These are phyloP conservation scores for Drosophila setosimentum DNA, from an alignment of 2,888 invertebrate species.

Conservation along the genomic window DNA sequence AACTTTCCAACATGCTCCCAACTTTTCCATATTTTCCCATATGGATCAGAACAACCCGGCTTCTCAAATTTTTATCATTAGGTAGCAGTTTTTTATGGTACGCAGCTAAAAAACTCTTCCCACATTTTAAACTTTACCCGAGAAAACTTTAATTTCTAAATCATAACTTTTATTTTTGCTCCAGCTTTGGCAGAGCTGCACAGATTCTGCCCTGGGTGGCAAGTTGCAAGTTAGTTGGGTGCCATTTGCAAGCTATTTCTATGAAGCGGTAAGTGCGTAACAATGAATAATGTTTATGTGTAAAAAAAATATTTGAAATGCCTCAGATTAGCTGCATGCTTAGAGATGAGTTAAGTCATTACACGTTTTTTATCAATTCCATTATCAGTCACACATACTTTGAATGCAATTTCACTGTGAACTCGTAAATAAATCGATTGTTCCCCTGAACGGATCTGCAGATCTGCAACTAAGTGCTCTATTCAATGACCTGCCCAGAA, in stretches of 20 bases:
- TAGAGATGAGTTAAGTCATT: conserved; percentile 1
- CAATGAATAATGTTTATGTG: conserved; percentile 29
- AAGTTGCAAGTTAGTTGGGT: conserved; percentile 21
- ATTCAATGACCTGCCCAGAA: conserved; percentile 37
- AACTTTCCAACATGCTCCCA: conserved; percentile 42
- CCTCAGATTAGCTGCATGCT: neutral
- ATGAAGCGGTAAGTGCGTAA: conserved; percentile 44
- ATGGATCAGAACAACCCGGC: conserved; percentile 60
- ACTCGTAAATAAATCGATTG: neutral
- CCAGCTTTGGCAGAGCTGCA: conserved; percentile 42
- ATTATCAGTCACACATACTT: neutral
- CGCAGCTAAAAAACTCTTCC: conserved; percentile 30
- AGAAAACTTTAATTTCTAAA: conserved; percentile 74
- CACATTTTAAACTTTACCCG: conserved; percentile 29
- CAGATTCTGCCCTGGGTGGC: conserved; percentile 13
- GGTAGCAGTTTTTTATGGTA: conserved; percentile 49
- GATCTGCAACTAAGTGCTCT: conserved; percentile 2
- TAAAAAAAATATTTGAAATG: conserved; percentile 7
- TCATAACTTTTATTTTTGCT: conserved; percentile 72
- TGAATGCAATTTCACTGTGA: neutral
- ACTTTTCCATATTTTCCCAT: conserved; percentile 55
- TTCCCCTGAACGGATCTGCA: neutral
- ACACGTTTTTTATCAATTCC: neutral
- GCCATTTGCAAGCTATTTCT: conserved; percentile 18
- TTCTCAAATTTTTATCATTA: conserved; percentile 69